Evolutionary conservation across 1,140 invertebrate genomes (phyloP).

Genomic region (Venturia canescens): DNA sequence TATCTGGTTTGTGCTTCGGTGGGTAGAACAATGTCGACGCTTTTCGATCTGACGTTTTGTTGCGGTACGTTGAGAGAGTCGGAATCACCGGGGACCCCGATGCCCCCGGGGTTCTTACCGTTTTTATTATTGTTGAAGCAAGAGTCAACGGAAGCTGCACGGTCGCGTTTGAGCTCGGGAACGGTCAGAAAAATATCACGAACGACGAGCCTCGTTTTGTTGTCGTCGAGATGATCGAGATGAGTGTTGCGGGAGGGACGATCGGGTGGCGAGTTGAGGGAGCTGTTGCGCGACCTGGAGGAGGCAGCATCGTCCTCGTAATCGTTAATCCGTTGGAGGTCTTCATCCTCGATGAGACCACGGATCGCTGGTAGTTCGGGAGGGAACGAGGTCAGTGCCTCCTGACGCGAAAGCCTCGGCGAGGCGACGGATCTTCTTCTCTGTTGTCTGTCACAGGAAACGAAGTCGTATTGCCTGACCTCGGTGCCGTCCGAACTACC

Average conservation of each 20-base stretch:
- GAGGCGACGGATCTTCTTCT: conserved; percentile 71
- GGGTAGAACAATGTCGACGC: conserved; percentile 93
- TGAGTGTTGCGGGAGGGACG: too few relatives aligned
- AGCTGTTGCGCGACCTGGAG: neutral
- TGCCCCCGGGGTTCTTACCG: conserved; percentile 81
- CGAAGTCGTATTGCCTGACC: conserved; percentile 56
- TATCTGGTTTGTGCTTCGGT: conserved; percentile 91
- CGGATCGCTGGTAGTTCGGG: conserved; percentile 80
- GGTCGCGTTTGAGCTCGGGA: conserved; percentile 88
- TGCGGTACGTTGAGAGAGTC: conserved; percentile 83
- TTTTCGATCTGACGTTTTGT: conserved; percentile 86
- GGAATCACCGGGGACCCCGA: neutral
- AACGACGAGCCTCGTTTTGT: conserved; percentile 73
- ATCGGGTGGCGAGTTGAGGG: neutral
- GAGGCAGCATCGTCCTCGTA: conserved; percentile 67
- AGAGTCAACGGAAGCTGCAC: conserved; percentile 90
- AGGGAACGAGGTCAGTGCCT: conserved; percentile 83
- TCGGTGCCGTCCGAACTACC: conserved; percentile 56
- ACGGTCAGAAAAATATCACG: conserved; percentile 88
- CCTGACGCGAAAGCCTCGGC: conserved; percentile 84
- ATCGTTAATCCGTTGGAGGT: conserved; percentile 43
- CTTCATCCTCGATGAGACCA: conserved; percentile 76
- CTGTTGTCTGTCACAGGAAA: conserved; percentile 62
- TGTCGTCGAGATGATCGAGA: conserved; percentile 34
- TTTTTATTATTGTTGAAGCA: conserved; percentile 85